phyloP scores from a whole-genome alignment of 2,113 vertebrate species.

The Rattus norvegicus region DNA sequence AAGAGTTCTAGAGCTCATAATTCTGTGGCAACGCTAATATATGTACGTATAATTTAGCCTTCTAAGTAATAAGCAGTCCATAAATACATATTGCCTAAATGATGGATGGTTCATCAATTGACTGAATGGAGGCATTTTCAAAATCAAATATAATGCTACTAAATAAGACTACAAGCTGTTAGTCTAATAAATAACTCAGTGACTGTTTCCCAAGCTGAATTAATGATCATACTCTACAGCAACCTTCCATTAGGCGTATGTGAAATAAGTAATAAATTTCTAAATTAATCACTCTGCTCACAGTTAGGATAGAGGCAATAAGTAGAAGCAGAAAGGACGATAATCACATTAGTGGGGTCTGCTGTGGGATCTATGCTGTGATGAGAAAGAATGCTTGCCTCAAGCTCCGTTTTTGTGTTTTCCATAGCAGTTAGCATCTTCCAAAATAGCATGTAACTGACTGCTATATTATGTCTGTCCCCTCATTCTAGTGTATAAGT shows the following conservation, averaged over 20 bases:
- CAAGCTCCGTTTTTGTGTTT: neutral
- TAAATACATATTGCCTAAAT: constrained; percentile 50
- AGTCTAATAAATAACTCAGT: constrained; percentile 63
- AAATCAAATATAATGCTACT: constrained; percentile 55
- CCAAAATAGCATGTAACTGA: neutral
- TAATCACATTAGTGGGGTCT: neutral
- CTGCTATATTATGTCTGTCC: neutral
- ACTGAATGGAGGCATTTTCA: constrained; percentile 63
- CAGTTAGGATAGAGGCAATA: neutral
- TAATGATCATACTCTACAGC: constrained; percentile 20
- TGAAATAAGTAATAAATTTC: constrained; percentile 54
- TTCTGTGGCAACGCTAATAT: neutral
- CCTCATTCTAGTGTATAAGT: neutral
- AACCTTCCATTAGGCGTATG: constrained; percentile 61
- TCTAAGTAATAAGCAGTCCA: constrained; percentile 26
- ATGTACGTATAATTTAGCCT: constrained; percentile 7
- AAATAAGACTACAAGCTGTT: constrained; percentile 64
- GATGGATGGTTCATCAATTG: constrained; percentile 34
- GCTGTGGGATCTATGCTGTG: neutral
- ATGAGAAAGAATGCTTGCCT: neutral
- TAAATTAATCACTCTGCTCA: constrained; percentile 57
- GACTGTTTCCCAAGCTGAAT: constrained; percentile 53
- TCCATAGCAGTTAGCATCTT: neutral
- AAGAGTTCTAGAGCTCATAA: constrained; percentile 6
- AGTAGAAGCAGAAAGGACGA: constrained; percentile 20